Evolutionary conservation across 2,113 vertebrate species (phyloP), one percentile per base, ranked within the genome.

Genomic region (Larimichthys crocea): DNA sequence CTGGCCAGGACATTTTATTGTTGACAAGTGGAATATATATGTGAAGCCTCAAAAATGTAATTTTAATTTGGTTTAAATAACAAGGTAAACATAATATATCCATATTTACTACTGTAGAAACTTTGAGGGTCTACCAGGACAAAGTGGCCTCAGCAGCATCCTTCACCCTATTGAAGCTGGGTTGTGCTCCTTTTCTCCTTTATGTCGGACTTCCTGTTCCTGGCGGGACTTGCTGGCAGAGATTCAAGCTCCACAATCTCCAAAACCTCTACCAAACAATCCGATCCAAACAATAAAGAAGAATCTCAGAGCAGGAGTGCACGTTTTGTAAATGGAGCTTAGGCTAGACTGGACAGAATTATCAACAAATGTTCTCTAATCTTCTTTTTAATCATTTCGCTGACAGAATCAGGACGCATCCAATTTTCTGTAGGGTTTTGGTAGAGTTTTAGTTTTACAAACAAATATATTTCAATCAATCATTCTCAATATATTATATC

Each of bases 161-260:
- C 91, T 99, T 99, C 85, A 99, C 98, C 78, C 98, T 96, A 98
- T 97, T 14, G 97, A 99, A 8, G 98, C 98, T 0, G 98, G 98
- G 86, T 97, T 99, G 89, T 96, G 97, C 73, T 99, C 97, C 86
- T 99, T 99, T 82, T 99, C 97, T 50, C 96, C 97, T 95, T 99
- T 99, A 91, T 97, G 97, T 26, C 97, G 96, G 76, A 98, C 95
- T 63, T 99, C 97, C 89, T 97, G 97, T 26, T 99, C 97, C 49
- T 96, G 96, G 83, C 96, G 96, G 60, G 98, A 99, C 86, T 99
- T 99, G 90, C 97, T 98, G 82, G 97, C 98, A 0, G 98, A 99
- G 87, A 99, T 98, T 57, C 98, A 76, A 99, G 90, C 91, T 99
- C 98, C 83, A 99, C 98, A 77, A 99, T 99, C 90, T 99, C 98